phyloP scores from a whole-genome alignment of 2,113 vertebrate genomes.

The Thamnophis sirtalis region DNA sequence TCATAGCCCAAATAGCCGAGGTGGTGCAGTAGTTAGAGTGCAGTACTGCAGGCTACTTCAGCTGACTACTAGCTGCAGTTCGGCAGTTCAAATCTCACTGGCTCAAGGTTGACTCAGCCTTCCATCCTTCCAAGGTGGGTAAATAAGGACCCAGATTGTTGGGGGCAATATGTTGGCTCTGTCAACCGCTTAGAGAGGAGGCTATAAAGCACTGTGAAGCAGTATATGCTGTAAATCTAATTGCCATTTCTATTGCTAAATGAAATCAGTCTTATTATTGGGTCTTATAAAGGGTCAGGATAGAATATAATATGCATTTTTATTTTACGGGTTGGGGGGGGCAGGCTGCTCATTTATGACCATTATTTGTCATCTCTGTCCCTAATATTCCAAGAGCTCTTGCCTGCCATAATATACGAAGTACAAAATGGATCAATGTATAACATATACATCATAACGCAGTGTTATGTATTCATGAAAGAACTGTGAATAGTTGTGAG shows the following conservation, averaged over 20 bases:
- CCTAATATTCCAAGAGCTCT: background rate
- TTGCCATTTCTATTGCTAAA: background rate
- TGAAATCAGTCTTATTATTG: background rate
- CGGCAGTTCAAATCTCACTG: no score
- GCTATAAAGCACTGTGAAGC: no score
- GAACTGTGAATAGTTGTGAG: background rate
- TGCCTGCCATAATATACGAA: background rate
- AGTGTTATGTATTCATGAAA: fast-evolving
- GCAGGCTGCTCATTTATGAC: background rate
- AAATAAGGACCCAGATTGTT: no score
- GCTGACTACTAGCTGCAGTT: no score
- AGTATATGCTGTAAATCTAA: no score
- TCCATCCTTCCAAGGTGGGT: no score
- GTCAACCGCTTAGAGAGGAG: no score
- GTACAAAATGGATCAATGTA: background rate
- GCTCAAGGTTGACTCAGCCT: no score
- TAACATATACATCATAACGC: background rate
- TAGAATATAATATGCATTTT: background rate
- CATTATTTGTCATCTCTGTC: background rate
- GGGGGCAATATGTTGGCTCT: no score
- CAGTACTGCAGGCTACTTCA: no score
- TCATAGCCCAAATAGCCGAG: background rate
- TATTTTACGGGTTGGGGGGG: background rate
- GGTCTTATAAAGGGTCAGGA: background rate
- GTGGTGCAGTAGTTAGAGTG: no score